Percentiles rank a stretch among this genome's conserved stretches.
phyloP scores from a whole-genome alignment of 2,113 vertebrate species.

The Raphicerus campestris region DNA sequence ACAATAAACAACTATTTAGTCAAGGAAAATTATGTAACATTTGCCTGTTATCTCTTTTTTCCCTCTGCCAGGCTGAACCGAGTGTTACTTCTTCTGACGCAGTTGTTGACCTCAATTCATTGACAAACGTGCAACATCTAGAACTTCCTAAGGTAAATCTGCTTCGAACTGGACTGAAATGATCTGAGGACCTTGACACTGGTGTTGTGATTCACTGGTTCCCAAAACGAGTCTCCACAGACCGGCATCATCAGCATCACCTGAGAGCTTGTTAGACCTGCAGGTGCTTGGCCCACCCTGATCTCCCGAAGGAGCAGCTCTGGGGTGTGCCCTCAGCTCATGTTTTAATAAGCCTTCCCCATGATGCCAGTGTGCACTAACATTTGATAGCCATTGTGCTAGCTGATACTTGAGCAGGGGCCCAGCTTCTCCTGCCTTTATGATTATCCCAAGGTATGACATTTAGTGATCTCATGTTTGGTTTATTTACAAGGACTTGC shows the following conservation, averaged over 20 bases:
- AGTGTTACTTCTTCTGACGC: background rate
- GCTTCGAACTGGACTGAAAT: background rate
- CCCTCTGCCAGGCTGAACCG: slow-evolving; percentile 67
- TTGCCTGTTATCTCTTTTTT: background rate
- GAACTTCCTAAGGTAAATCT: slow-evolving; percentile 86
- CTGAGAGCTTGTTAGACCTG: background rate
- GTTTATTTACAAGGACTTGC: background rate
- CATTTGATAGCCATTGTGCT: background rate
- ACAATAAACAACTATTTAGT: background rate
- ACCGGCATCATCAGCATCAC: background rate
- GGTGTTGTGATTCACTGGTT: background rate
- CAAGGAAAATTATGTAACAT: background rate
- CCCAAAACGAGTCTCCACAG: background rate
- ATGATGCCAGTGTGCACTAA: background rate
- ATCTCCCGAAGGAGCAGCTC: background rate
- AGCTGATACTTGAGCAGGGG: background rate
- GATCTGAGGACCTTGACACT: background rate
- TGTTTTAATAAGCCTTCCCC: background rate
- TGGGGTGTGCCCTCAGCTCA: background rate
- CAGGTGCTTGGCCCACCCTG: background rate
- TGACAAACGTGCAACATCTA: slow-evolving; percentile 81
- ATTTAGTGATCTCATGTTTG: background rate
- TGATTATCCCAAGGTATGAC: background rate
- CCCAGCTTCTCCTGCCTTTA: background rate
- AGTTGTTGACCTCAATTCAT: slow-evolving; percentile 76